Conservation (phyloP, 2,797 vertebrate species). For the Acipenser transmontanus region DNA sequence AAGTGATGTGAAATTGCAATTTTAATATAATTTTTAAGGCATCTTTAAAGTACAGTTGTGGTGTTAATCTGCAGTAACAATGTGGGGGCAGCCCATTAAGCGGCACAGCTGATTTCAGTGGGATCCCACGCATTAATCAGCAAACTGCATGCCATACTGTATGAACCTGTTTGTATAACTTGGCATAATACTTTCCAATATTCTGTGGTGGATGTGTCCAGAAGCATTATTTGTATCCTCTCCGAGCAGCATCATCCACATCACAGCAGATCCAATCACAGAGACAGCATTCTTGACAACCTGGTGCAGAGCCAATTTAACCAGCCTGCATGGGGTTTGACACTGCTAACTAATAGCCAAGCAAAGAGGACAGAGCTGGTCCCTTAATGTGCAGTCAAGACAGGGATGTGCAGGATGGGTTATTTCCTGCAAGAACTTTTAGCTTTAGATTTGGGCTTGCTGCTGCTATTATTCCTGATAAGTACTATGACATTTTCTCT, state of each 20-base stretch:
- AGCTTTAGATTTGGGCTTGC: not conserved
- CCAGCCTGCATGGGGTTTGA: not conserved
- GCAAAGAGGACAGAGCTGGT: not conserved
- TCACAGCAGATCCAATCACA: not conserved
- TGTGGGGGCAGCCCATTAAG: too few species aligned
- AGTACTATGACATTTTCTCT: not conserved
- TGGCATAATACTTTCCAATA: too few species aligned
- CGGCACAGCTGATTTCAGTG: too few species aligned
- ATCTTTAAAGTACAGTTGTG: too few species aligned
- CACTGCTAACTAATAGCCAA: not conserved
- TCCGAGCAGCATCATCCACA: not conserved
- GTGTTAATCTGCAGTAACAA: too few species aligned
- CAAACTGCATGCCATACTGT: too few species aligned
- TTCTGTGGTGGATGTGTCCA: too few species aligned
- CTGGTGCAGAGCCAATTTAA: not conserved
- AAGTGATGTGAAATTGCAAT: too few species aligned
- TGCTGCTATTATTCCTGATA: not conserved
- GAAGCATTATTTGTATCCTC: not conserved
- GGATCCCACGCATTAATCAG: too few species aligned
- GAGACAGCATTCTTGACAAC: not conserved
- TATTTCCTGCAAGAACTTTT: not conserved
- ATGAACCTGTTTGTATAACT: too few species aligned
- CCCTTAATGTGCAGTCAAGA: not conserved
- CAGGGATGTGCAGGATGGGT: not conserved
- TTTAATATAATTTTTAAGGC: too few species aligned